These are phyloP conservation scores for Pangasianodon gigas DNA, from an alignment of 2,113 vertebrate species.

Conservation along the genomic window DNA sequence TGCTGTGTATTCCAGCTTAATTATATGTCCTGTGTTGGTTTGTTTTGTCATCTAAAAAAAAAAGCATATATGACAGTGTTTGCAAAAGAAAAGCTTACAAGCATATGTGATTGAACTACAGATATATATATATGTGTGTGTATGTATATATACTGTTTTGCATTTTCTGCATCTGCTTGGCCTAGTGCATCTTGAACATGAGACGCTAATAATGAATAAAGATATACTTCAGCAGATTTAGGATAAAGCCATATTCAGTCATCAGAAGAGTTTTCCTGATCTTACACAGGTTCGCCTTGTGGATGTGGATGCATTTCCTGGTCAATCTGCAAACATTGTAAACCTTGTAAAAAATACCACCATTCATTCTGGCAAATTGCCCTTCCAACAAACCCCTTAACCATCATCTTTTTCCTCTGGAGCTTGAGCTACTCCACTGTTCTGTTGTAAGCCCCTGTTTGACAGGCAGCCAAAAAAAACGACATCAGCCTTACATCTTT, in stretches of 20 bases:
- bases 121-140: too few relatives aligned
- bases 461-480: slow-evolving; percentile 44
- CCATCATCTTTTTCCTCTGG: not conserved
- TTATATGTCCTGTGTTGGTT: slow-evolving; percentile 13
- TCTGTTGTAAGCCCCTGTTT: slow-evolving; percentile 39
- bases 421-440: slow-evolving; percentile 1
- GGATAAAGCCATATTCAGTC: slow-evolving; percentile 7
- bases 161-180: slow-evolving; percentile 9
- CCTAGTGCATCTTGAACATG: slow-evolving; percentile 13
- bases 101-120: too few relatives aligned
- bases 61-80: not conserved
- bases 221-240: slow-evolving; percentile 31
- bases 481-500: slow-evolving; percentile 43
- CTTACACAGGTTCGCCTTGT: slow-evolving; percentile 10
- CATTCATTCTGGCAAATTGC: slow-evolving; percentile 35
- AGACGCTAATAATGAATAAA: slow-evolving; percentile 47
- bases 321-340: not conserved
- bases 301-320: not conserved
- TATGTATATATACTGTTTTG: not conserved
- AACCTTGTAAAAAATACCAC: not conserved
- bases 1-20: slow-evolving; percentile 17
- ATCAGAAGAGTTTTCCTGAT: slow-evolving; percentile 26
- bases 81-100: not conserved
- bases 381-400: not conserved
- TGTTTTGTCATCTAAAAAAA: not conserved